Base-by-base conservation (phyloP, 2,888 invertebrate genomes). In the Thera britannica region DNA sequence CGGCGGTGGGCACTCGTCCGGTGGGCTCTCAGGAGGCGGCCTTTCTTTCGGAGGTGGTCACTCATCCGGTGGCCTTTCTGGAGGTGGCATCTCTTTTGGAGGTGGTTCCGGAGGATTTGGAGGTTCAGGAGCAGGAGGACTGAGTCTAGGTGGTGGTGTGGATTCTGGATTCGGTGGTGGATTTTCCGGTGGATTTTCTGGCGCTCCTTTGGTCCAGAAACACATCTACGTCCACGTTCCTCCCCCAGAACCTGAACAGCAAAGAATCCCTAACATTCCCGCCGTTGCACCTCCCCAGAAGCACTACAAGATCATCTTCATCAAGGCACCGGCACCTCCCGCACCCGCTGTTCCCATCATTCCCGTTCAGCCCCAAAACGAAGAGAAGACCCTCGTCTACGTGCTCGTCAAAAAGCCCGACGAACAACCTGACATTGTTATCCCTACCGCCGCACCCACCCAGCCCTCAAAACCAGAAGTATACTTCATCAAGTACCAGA, bases 241-340 rank as follows among this genome's bases (percentile, higher is more conserved):
- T 61, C 97, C 97, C 83, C 97, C 96, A 94, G 97, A 97, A 89
- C 97, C 96, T n/a, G 96, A 96, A 79, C 96, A 96, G 82, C 94
- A 95, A 81, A 94, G 95, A 79, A 94, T 95, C 62, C 94, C 94
- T 73, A 95, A 96, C 79, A 95, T 97, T 77, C 90, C 92, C 4
- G 94, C 95, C 23, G 93, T 96, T 0, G 96, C 96, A 59, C 96
- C 97, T 75, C 95, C 97, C 58, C 97, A 97, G 90, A 97, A 97
- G 83, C 97, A 97, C 90, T 97, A 98, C 95, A 98, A 98, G 87
- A 98, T 98, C 88, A 97, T 98, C 93, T 98, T 98, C 95, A 98
- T 98, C 92, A 98, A 98, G 94, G 97, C 97, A 65, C 97, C 97
- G 81, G 96, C 97, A 78, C 96, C 97, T 71, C 97, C 97, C 71